Evolutionary conservation across 2,113 vertebrate genomes (phyloP).

Genomic region (Taxidea taxus): DNA sequence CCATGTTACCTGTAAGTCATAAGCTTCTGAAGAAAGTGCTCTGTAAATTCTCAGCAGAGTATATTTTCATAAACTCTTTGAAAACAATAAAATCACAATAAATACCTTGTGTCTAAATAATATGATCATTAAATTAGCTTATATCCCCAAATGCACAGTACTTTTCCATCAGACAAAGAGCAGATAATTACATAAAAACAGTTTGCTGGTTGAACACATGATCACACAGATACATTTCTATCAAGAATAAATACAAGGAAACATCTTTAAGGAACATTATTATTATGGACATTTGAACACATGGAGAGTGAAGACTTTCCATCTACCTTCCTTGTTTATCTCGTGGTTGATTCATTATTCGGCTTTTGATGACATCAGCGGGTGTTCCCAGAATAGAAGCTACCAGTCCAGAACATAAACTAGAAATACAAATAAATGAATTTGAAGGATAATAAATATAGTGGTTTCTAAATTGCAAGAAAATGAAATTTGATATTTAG

Average conservation of each 20-base stretch:
- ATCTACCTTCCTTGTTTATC: slow-evolving; percentile 86
- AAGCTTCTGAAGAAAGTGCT: slow-evolving; percentile 13
- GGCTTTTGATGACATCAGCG: slow-evolving; percentile 90
- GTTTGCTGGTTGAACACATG: not conserved
- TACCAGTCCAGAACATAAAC: slow-evolving; percentile 88
- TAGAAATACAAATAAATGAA: slow-evolving; percentile 69
- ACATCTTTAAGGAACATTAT: not conserved
- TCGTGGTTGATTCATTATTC: slow-evolving; percentile 92
- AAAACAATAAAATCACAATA: slow-evolving; percentile 43
- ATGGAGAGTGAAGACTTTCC: not conserved
- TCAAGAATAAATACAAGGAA: not conserved
- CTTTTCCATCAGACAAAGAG: slow-evolving; percentile 37
- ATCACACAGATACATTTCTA: not conserved
- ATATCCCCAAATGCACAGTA: slow-evolving; percentile 8
- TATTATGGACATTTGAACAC: not conserved
- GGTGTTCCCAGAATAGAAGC: slow-evolving; percentile 90
- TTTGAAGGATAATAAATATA: slow-evolving; percentile 31
- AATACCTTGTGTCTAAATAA: slow-evolving; percentile 43
- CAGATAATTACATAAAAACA: slow-evolving; percentile 1
- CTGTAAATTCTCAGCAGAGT: slow-evolving; percentile 50
- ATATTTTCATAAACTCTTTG: slow-evolving; percentile 39
- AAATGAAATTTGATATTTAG: not conserved
- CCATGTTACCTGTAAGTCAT: slow-evolving; percentile 1
- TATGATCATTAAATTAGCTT: slow-evolving; percentile 14
- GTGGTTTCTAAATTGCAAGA: slow-evolving; percentile 6